A percentile compares a stretch with the other conserved stretches of the same genome.
phyloP scores from a whole-genome alignment of 2,113 vertebrate genomes.

The Ivindomyrus marchei region DNA sequence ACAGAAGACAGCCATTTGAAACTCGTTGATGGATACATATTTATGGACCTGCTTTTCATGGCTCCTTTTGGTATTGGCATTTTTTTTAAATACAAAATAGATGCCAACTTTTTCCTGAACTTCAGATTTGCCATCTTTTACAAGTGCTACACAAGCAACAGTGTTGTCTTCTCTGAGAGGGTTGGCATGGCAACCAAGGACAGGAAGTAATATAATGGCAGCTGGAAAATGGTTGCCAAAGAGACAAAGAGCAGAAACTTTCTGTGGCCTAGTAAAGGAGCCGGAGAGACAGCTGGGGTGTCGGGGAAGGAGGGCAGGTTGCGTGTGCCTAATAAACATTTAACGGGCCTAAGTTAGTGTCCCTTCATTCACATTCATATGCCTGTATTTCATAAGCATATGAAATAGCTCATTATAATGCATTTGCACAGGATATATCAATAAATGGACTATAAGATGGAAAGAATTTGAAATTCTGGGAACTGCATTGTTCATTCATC shows the following conservation, averaged over 20 bases:
- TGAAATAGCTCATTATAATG: neutral
- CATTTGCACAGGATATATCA: neutral
- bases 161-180: conserved; percentile 51
- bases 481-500: neutral
- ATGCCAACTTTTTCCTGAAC: conserved; percentile 2
- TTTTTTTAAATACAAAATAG: neutral
- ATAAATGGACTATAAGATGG: neutral
- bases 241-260: conserved; percentile 38
- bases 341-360: neutral
- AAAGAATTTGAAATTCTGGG: neutral
- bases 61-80: neutral
- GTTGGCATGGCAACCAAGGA: conserved; percentile 75
- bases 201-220: conserved; percentile 62
- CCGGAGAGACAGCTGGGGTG: conserved; percentile 17
- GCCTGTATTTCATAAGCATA: neutral
- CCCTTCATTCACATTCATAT: neutral
- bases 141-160: conserved; percentile 8
- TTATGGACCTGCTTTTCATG: neutral
- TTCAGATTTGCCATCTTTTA: neutral
- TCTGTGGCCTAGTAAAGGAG: conserved; percentile 25
- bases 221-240: conserved; percentile 36
- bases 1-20: neutral
- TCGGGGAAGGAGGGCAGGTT: neutral
- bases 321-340: neutral
- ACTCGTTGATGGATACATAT: neutral